Evolutionary conservation across 2,797 vertebrate genomes (phyloP).

Genomic region (Phylloscopus collybita): DNA sequence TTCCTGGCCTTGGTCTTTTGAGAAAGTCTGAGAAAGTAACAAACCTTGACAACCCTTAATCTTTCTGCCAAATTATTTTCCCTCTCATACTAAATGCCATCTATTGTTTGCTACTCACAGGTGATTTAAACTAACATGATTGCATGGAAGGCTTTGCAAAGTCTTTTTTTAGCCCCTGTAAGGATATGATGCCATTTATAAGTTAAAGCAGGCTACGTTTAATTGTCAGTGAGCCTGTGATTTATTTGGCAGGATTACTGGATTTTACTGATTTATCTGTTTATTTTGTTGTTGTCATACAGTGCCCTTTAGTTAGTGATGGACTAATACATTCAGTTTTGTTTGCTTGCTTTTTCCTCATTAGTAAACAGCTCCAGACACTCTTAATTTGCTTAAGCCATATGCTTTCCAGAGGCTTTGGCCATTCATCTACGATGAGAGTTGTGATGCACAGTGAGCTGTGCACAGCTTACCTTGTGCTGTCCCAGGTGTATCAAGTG

Average conservation of each 20-base stretch:
- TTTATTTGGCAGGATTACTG: slow-evolving; percentile 51
- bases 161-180: background rate
- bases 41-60: background rate
- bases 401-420: slow-evolving; percentile 34
- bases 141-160: background rate
- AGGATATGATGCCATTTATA: background rate
- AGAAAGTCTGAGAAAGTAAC: background rate
- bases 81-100: background rate
- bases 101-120: background rate
- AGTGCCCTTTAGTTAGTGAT: slow-evolving; percentile 50
- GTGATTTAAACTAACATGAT: background rate
- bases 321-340: slow-evolving; percentile 28
- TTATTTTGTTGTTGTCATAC: slow-evolving; percentile 53
- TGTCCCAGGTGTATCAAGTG: background rate
- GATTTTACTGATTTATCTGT: slow-evolving; percentile 64
- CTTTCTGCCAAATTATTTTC: background rate
- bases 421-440: background rate
- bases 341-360: slow-evolving; percentile 38
- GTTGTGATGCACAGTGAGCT: background rate
- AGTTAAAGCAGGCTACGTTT: slow-evolving; percentile 5
- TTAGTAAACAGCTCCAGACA: slow-evolving; percentile 39
- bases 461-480: background rate
- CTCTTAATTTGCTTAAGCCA: slow-evolving; percentile 42
- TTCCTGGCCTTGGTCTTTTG: background rate
- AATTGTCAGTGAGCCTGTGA: slow-evolving; percentile 37